These are phyloP conservation scores for Hemichromis elongatus DNA, from an alignment of 2,113 vertebrate species.

Conservation along the genomic window DNA sequence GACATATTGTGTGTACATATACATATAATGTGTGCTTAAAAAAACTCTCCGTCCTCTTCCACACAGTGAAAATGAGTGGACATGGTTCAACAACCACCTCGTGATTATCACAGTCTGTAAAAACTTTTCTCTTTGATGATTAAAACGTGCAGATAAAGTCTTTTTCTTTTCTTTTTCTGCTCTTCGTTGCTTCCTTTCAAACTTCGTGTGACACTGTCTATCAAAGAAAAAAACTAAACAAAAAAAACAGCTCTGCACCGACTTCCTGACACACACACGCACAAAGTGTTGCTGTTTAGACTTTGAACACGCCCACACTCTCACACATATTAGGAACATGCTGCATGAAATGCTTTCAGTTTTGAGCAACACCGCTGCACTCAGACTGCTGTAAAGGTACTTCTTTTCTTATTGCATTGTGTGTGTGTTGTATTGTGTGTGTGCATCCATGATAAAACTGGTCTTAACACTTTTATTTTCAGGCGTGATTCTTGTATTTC, in stretches of 20 bases:
- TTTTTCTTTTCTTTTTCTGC: neutral
- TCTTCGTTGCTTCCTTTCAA: neutral
- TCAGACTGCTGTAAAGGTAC: constrained; percentile 23
- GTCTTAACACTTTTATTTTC: neutral
- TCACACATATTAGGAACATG: neutral
- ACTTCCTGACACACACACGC: constrained; percentile 47
- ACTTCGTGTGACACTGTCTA: neutral
- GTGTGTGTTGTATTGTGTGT: neutral
- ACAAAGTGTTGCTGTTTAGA: neutral
- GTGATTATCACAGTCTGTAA: neutral
- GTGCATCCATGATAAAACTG: neutral
- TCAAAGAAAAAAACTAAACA: neutral
- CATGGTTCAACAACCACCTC: neutral
- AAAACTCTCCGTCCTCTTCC: neutral
- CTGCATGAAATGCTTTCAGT: neutral
- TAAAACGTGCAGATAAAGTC: neutral
- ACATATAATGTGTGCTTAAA: neutral
- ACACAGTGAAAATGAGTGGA: neutral
- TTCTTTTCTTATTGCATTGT: neutral
- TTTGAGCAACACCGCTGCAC: neutral
- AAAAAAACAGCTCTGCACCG: fast-evolving
- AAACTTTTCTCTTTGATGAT: neutral
- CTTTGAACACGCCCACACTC: constrained; percentile 23
- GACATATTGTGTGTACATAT: neutral
- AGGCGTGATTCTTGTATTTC: neutral